Percentiles rank a stretch among this genome's conserved stretches.
Evolutionary conservation across 2,888 invertebrate species (phyloP).

Genomic region (Lapara coniferarum): DNA sequence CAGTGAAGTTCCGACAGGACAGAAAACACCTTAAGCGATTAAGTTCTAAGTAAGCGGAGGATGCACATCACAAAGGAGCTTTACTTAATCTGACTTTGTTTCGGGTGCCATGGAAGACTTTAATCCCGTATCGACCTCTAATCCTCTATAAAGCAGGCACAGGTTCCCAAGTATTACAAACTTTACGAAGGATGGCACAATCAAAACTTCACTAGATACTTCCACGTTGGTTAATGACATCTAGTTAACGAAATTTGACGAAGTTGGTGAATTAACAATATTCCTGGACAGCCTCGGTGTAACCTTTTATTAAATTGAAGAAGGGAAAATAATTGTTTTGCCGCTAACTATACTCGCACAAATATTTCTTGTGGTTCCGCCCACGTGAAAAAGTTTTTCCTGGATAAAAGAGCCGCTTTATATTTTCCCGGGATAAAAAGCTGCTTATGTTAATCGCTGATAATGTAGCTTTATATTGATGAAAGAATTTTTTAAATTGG

Average conservation of each 20-base stretch:
- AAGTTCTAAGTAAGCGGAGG: slow-evolving; percentile 36
- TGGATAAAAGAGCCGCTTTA: too few relatives aligned
- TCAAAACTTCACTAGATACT: slow-evolving; percentile 19
- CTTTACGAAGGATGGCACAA: slow-evolving; percentile 15
- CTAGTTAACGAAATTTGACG: neutral
- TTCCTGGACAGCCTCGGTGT: neutral
- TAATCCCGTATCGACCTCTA: slow-evolving; percentile 58
- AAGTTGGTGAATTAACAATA: neutral
- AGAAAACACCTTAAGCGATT: slow-evolving; percentile 38
- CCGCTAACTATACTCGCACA: too few relatives aligned
- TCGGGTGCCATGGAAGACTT: slow-evolving; percentile 50
- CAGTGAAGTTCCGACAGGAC: slow-evolving; percentile 25
- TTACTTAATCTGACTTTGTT: slow-evolving; percentile 63
- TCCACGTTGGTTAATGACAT: neutral
- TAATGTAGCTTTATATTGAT: too few relatives aligned
- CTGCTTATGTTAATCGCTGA: too few relatives aligned
- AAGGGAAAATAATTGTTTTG: too few relatives aligned
- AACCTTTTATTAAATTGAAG: too few relatives aligned
- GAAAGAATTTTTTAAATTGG: too few relatives aligned
- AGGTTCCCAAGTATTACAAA: slow-evolving; percentile 32
- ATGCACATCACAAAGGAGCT: slow-evolving; percentile 60
- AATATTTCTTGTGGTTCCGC: too few relatives aligned
- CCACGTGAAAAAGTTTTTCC: too few relatives aligned
- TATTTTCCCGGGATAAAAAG: too few relatives aligned
- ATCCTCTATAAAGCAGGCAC: slow-evolving; percentile 40